Evolutionary conservation across 2,113 vertebrate species (phyloP).

Genomic region (Oncorhynchus keta): DNA sequence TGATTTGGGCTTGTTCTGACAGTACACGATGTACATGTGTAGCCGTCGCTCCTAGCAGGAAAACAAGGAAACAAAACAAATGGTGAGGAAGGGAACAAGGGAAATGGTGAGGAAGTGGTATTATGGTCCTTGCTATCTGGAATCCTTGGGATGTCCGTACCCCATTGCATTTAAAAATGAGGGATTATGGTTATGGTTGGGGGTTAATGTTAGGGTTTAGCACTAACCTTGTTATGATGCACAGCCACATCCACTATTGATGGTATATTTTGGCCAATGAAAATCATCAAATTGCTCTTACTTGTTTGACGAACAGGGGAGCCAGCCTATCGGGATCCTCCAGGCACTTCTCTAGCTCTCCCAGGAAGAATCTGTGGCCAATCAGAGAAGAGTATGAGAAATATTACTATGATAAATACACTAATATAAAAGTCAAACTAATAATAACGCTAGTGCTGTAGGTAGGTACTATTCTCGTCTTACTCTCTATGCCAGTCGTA

Average conservation of each 20-base stretch:
- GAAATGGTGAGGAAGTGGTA: no score
- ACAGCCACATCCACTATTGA: no score
- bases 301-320: conserved; percentile 94
- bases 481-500: conserved; percentile 99
- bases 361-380: conserved; percentile 89
- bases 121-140: background rate
- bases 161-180: no score
- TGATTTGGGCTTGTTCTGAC: conserved; percentile 99
- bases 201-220: background rate
- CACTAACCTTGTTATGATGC: no score
- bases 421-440: background rate
- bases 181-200: background rate
- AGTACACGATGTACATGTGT: conserved; percentile 99
- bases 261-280: background rate
- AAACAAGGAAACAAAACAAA: background rate
- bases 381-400: background rate
- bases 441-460: background rate
- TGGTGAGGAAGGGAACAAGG: no score
- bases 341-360: conserved; percentile 96
- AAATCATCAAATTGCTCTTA: conserved; percentile 57
- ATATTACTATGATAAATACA: background rate
- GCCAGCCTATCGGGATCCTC: conserved; percentile 95
- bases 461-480: conserved; percentile 34
- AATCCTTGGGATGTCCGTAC: no score
- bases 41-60: conserved; percentile 87